phyloP scores from a whole-genome alignment of 1,140 invertebrate genomes.

The Caenorhabditis briggsae region DNA sequence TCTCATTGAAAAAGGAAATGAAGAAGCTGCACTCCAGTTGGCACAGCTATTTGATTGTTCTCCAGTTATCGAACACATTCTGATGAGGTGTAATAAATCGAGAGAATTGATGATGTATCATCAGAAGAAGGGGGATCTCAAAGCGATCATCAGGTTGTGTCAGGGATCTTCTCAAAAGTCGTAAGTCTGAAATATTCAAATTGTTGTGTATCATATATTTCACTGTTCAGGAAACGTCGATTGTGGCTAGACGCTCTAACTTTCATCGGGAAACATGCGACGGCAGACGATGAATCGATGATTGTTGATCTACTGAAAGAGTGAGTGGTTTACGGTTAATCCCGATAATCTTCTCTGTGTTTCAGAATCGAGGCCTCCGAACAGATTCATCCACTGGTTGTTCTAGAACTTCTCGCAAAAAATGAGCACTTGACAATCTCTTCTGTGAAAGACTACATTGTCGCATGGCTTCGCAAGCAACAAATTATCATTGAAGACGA shows the following conservation, averaged over 20 bases:
- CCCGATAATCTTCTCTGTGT: neutral
- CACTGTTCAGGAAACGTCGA: neutral
- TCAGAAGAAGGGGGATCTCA: slow-evolving; percentile 31
- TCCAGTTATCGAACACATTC: slow-evolving; percentile 32
- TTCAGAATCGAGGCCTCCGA: slow-evolving; percentile 67
- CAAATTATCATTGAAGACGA: slow-evolving; percentile 64
- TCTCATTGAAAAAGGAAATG: neutral
- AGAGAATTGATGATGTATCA: slow-evolving; percentile 45
- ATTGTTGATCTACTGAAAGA: slow-evolving; percentile 64
- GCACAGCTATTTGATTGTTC: slow-evolving; percentile 28
- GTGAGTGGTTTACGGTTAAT: slow-evolving; percentile 55
- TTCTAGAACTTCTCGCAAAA: slow-evolving; percentile 73
- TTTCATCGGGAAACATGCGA: slow-evolving; percentile 25
- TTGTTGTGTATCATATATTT: neutral
- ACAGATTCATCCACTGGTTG: slow-evolving; percentile 72
- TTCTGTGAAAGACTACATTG: slow-evolving; percentile 71
- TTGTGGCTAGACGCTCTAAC: slow-evolving; percentile 32
- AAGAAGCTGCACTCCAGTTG: slow-evolving; percentile 16
- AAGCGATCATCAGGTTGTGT: slow-evolving; percentile 13
- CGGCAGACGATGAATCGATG: neutral
- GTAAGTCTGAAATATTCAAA: neutral
- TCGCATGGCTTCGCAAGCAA: slow-evolving; percentile 72
- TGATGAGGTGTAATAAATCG: slow-evolving; percentile 26
- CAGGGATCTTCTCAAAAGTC: neutral
- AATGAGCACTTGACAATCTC: slow-evolving; percentile 70